A percentile compares a stretch with the other conserved stretches of the same genome.
Evolutionary conservation across 2,888 invertebrate genomes (phyloP).

Genomic region (Andrena minutula): DNA sequence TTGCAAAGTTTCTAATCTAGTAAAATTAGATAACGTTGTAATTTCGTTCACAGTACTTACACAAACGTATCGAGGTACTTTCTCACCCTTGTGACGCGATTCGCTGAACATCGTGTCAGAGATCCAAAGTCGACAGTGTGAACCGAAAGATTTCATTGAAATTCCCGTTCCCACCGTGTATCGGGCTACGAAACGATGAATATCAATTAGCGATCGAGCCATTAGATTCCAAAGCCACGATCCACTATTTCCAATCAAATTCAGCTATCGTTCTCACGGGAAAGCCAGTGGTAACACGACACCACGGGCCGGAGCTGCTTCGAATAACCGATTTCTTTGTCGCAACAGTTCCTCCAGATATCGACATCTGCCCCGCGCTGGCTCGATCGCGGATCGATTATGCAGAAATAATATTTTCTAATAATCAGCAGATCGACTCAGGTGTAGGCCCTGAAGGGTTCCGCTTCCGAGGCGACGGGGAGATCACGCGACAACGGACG

Average conservation of each 20-base stretch:
- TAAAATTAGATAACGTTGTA: too few species aligned
- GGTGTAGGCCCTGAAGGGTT: constrained; percentile 49
- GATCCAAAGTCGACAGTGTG: not conserved
- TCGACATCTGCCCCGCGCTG: constrained; percentile 45
- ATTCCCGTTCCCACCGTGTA: not conserved
- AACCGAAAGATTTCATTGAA: not conserved
- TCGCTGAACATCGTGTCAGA: not conserved
- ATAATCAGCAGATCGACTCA: constrained; percentile 72
- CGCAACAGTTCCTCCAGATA: constrained; percentile 12
- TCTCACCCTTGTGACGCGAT: too few species aligned
- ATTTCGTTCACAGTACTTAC: too few species aligned
- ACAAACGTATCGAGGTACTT: too few species aligned
- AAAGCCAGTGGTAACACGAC: constrained; percentile 48
- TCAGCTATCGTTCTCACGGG: constrained; percentile 54
- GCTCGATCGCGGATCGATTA: constrained; percentile 69
- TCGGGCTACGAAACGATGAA: constrained; percentile 18
- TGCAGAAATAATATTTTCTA: constrained; percentile 81
- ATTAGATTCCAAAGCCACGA: not conserved
- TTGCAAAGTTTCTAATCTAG: too few species aligned
- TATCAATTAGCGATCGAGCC: constrained; percentile 38
- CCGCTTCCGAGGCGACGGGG: constrained; percentile 61
- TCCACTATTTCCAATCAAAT: not conserved
- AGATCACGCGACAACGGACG: constrained; percentile 45
- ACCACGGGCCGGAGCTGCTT: constrained; percentile 5
- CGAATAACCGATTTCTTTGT: constrained; percentile 31